Evolutionary conservation across 92 coral and sea anemone species (phyloP), one percentile per base, ranked within the genome.

Genomic region (Epizoanthus rinbou): DNA sequence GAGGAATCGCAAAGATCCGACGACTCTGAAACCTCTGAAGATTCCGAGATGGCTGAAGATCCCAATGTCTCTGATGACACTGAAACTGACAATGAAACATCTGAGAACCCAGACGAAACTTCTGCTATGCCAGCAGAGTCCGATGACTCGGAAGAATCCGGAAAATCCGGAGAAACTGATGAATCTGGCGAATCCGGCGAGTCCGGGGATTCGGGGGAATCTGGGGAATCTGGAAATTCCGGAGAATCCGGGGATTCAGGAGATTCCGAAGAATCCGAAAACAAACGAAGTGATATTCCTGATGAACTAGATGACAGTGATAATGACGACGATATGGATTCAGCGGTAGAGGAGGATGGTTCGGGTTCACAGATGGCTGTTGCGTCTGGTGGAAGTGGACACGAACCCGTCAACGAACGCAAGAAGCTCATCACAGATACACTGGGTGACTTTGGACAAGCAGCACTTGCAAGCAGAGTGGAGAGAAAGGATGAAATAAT

Each of bases 401-500:
- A 53, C 4, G 69, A 24, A 19, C 45, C 74, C 47, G 56, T 16
- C 14, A 71, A 22, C 54, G 84, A 68, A 50, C 88, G 94, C 14
- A 90, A 89, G 17, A 80, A 90, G 69, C 73, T 93, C 10, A 85
- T 89, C 70, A 88, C 91, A 21, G 91, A 90, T 22, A 81, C 95
- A 0, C 72, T 94, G 78, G 93, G 79, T 53, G 95, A 90, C 84
- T 84, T 91, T 65, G 95, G 93, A 64, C 74, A 84, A 64, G 92
- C 92, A 0, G 93, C 94, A 31, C 91, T 89, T 63, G 90, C 86
- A 28, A 85, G 79, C 25, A 60, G 85, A 37, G 91, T 88, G 10
- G 94, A 92, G 70, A 87, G 79, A 68, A 94, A 90, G 82, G 90
- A 94, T 68, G 92, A 95, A 78, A 87, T 89, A n/a, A 91, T 91